A percentile compares a stretch with the other conserved stretches of the same genome.
phyloP scores from a whole-genome alignment of 2,113 vertebrate species.

The Zapornia atra region DNA sequence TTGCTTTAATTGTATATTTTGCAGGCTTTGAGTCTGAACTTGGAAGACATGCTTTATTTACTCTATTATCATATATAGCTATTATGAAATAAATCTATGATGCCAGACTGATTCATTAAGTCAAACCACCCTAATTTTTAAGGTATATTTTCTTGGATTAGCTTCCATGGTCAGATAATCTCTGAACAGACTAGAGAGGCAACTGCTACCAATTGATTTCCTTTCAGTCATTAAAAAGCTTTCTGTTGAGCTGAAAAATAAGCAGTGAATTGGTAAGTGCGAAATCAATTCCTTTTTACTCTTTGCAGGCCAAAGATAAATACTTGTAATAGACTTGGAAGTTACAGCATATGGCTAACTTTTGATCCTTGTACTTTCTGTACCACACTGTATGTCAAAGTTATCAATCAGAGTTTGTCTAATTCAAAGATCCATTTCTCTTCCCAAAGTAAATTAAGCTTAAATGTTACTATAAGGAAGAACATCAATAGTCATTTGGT shows the following conservation, averaged over 20 bases:
- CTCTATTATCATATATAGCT: not conserved
- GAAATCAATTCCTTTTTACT: slow-evolving; percentile 67
- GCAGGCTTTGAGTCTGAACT: not conserved
- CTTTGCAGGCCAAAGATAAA: slow-evolving; percentile 34
- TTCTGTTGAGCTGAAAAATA: slow-evolving; percentile 70
- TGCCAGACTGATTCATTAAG: not conserved
- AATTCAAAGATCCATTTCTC: not conserved
- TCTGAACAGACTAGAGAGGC: slow-evolving; percentile 16
- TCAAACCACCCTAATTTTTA: not conserved
- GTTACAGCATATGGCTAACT: not conserved
- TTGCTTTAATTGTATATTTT: not conserved
- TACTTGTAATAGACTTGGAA: slow-evolving; percentile 32
- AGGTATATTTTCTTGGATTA: slow-evolving; percentile 1
- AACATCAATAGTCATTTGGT: not conserved
- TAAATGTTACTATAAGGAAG: not conserved
- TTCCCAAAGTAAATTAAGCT: not conserved
- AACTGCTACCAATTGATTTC: slow-evolving; percentile 76
- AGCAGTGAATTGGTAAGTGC: slow-evolving; percentile 69
- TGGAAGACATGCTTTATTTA: not conserved
- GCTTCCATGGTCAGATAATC: slow-evolving; percentile 4
- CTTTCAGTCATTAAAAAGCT: slow-evolving; percentile 72
- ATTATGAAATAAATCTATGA: not conserved
- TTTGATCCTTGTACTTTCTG: slow-evolving; percentile 2
- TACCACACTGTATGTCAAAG: not conserved
- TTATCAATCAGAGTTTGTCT: not conserved